Conservation (phyloP, 1,140 invertebrate species). For the Monomorium pharaonis region DNA sequence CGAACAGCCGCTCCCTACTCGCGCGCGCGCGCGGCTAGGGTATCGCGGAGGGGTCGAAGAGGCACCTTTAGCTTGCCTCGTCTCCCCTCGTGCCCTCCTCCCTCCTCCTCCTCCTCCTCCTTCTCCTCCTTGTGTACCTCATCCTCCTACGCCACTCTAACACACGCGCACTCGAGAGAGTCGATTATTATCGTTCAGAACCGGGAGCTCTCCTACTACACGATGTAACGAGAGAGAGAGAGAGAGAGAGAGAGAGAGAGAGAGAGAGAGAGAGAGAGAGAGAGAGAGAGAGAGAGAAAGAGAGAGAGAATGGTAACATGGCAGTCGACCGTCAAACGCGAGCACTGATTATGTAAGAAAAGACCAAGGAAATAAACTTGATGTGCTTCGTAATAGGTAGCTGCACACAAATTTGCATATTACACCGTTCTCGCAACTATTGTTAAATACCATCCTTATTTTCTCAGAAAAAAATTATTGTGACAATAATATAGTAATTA, state of each 20-base stretch:
- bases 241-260: background rate
- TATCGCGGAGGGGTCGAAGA: slow-evolving; percentile 43
- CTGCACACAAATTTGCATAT: slow-evolving; percentile 17
- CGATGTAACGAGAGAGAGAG: slow-evolving; percentile 34
- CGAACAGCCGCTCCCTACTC: slow-evolving; percentile 7
- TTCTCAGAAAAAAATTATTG: background rate
- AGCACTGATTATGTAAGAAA: slow-evolving; percentile 49
- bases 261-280: background rate
- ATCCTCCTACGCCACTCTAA: slow-evolving; percentile 43
- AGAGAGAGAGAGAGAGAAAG: background rate
- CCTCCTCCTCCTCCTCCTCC: background rate
- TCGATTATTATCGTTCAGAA: slow-evolving; percentile 70
- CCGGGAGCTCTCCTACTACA: slow-evolving; percentile 57
- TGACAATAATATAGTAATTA: background rate
- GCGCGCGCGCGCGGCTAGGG: slow-evolving; percentile 1
- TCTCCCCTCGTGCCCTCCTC: background rate
- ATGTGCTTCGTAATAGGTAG: background rate
- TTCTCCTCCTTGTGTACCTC: background rate
- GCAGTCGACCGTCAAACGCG: slow-evolving; percentile 38
- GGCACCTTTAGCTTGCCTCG: slow-evolving; percentile 32
- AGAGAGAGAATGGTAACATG: slow-evolving; percentile 27
- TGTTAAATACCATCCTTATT: background rate
- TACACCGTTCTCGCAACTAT: background rate
- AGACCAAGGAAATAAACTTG: slow-evolving; percentile 33
- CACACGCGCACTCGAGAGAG: slow-evolving; percentile 51